These are phyloP conservation scores for Sebastes variabilis DNA, from an alignment of 2,797 vertebrate genomes.

Conservation along the genomic window DNA sequence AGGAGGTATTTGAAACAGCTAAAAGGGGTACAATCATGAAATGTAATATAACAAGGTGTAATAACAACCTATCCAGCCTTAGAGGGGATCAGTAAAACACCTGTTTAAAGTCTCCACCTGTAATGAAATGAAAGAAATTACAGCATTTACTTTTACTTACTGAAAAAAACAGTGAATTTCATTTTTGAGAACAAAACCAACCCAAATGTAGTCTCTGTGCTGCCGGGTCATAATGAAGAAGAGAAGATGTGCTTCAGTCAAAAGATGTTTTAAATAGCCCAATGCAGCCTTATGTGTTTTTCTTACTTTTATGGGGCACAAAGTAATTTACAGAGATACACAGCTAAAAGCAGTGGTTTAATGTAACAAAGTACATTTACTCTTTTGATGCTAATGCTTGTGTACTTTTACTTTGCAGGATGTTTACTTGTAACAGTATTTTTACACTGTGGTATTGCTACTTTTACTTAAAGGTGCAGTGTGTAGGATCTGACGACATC, in stretches of 20 bases:
- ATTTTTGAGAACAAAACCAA: not conserved
- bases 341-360: not conserved
- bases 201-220: not conserved
- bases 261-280: not conserved
- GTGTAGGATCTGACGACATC: no score
- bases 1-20: not conserved
- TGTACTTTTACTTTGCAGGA: no score
- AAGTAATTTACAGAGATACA: not conserved
- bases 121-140: not conserved
- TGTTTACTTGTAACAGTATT: no score
- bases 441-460: no score
- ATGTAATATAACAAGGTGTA: not conserved
- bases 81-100: not conserved
- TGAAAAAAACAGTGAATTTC: not conserved
- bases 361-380: not conserved
- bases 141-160: not conserved
- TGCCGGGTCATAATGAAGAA: not conserved
- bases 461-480: no score
- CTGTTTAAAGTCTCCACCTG: not conserved
- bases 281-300: not conserved
- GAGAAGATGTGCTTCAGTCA: not conserved
- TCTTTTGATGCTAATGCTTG: no score
- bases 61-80: not conserved
- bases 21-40: not conserved
- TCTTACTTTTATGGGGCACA: no score